Conservation (phyloP, 2,113 vertebrate species). For the Chauna torquata region DNA sequence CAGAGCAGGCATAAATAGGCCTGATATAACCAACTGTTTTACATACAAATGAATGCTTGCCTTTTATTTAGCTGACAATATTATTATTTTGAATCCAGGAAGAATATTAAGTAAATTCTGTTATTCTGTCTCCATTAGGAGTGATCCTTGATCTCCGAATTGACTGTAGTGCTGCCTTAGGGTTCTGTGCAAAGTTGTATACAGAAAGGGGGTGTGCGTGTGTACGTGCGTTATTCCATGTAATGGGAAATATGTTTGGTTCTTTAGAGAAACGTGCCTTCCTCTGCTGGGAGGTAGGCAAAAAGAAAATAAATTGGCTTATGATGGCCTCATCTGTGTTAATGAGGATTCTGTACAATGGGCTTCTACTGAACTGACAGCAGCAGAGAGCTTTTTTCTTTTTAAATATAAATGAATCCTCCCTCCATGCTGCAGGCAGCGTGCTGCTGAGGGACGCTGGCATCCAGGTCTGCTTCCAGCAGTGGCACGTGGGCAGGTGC, state of each 20-base stretch:
- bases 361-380: not conserved
- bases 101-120: constrained; percentile 61
- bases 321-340: not conserved
- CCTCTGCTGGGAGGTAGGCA: not conserved
- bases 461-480: not conserved
- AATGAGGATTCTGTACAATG: not conserved
- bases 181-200: not conserved
- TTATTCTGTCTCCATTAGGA: constrained; percentile 29
- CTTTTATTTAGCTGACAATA: constrained; percentile 71
- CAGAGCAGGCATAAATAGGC: constrained; percentile 64
- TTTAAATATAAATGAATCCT: not conserved
- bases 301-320: constrained; percentile 17
- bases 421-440: not conserved
- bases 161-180: not conserved
- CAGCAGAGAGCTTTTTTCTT: not conserved
- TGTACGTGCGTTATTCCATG: not conserved
- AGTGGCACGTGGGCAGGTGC: not conserved
- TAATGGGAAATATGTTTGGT: not conserved
- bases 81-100: constrained; percentile 63
- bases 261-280: not conserved
- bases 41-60: constrained; percentile 72
- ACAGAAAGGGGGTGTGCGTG: not conserved
- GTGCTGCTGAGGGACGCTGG: not conserved
- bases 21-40: constrained; percentile 67
- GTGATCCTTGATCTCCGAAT: constrained; percentile 26